A percentile compares a stretch with the other conserved stretches of the same genome.
Conservation (phyloP, 2,113 vertebrate species). For the Callionymus lyra region DNA sequence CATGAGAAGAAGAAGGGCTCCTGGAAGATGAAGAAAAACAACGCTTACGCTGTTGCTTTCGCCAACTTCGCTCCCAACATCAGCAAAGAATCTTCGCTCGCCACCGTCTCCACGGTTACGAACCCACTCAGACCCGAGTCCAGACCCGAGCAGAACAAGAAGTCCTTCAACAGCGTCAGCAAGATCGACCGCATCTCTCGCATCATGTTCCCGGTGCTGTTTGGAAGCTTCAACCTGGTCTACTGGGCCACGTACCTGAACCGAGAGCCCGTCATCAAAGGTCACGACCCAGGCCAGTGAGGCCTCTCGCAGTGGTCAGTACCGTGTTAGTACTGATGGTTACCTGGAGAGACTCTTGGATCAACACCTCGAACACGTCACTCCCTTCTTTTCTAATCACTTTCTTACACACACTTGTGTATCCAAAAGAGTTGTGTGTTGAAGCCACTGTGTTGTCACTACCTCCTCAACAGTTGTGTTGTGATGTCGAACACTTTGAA, state of each 20-base stretch:
- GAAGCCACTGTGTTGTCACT: too few relatives aligned
- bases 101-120: constrained; percentile 82
- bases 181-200: constrained; percentile 96
- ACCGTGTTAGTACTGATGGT: too few relatives aligned
- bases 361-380: too few relatives aligned
- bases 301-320: too few relatives aligned
- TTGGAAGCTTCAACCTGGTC: constrained; percentile 88
- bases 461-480: too few relatives aligned
- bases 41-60: constrained; percentile 88
- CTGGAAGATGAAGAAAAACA: constrained; percentile 90
- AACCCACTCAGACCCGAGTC: constrained; percentile 75
- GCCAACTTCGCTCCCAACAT: constrained; percentile 89
- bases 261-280: constrained; percentile 29
- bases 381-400: too few relatives aligned
- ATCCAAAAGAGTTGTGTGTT: too few relatives aligned
- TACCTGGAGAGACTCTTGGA: too few relatives aligned
- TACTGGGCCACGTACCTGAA: constrained; percentile 88
- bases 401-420: too few relatives aligned
- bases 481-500: too few relatives aligned
- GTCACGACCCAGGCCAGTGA: too few relatives aligned
- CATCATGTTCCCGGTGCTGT: constrained; percentile 92
- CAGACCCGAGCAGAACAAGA: constrained; percentile 81
- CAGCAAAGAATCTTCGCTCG: constrained; percentile 81
- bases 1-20: constrained; percentile 86
- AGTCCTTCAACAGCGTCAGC: constrained; percentile 95